phyloP scores from a whole-genome alignment of 2,113 vertebrate species.

The Sus scrofa region T2T-Sscrofa CM000818.6:123005501-123006000 shows the following conservation, averaged over 20 bases:
- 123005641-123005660: neutral
- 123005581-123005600: neutral
- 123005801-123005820: neutral
- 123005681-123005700: neutral
- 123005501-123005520: neutral
- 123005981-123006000: neutral
- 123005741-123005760: neutral
- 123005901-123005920: neutral
- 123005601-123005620: neutral
- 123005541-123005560: neutral
- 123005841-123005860: neutral
- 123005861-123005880: neutral
- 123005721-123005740: neutral
- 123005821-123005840: neutral
- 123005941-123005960: neutral
- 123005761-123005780: neutral
- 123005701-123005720: neutral
- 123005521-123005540: neutral
- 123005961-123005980: neutral
- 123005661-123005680: neutral
- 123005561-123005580: neutral
- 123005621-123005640: too few species aligned
- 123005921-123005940: neutral
- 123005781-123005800: neutral
- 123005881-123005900: neutral